Evolutionary conservation across 2,888 invertebrate species (phyloP).

Genomic region (Caenorhabditis sp.): DNA sequence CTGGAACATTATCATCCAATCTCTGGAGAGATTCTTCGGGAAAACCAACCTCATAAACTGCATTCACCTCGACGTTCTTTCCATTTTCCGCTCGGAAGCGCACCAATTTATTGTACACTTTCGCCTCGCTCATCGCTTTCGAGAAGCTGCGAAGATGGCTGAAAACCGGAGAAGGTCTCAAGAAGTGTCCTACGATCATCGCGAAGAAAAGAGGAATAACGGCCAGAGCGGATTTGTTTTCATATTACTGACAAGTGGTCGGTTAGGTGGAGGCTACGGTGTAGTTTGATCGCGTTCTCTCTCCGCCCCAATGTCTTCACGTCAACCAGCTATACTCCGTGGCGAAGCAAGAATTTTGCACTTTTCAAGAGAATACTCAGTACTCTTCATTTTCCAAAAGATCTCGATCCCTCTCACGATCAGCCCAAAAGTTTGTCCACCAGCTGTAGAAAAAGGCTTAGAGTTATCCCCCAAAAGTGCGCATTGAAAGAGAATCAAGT

Average conservation of each 20-base stretch:
- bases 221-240: neutral
- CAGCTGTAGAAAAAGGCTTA: too few species aligned
- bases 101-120: slow-evolving; percentile 27
- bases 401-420: neutral
- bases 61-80: slow-evolving; percentile 40
- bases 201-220: neutral
- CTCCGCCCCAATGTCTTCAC: neutral
- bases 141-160: slow-evolving; percentile 25
- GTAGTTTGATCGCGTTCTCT: slow-evolving; percentile 4
- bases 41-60: slow-evolving; percentile 52
- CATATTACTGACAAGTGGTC: neutral
- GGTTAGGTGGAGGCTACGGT: slow-evolving; percentile 30
- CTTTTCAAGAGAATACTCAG: too few species aligned
- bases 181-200: neutral
- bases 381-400: too few species aligned
- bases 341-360: too few species aligned
- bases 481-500: slow-evolving; percentile 4
- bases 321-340: neutral
- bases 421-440: neutral
- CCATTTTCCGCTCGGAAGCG: slow-evolving; percentile 30
- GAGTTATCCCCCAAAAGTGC: neutral
- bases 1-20: too few species aligned
- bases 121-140: slow-evolving; percentile 41
- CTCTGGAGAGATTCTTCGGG: neutral
- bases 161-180: slow-evolving; percentile 15